Evolutionary conservation across 2,888 invertebrate species (phyloP).

Genomic region (Nemurella pictetii): DNA sequence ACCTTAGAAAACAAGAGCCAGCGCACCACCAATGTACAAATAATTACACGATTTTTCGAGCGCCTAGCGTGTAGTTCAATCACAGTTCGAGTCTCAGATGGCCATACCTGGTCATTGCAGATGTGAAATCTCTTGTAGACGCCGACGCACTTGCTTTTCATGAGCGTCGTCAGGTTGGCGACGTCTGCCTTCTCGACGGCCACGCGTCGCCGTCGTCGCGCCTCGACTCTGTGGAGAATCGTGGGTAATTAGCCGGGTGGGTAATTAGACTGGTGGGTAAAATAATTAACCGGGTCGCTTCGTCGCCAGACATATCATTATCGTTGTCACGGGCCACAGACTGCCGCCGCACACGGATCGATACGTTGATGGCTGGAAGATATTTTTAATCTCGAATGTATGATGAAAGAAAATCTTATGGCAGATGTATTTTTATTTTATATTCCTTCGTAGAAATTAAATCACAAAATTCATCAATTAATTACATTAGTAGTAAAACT

Average conservation of each 20-base stretch:
- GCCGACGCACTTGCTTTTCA: slow-evolving; percentile 66
- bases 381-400: not conserved
- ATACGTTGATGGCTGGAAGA: not conserved
- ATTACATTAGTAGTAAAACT: not conserved
- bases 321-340: not conserved
- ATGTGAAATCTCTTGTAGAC: slow-evolving; percentile 76
- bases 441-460: not conserved
- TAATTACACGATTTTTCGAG: too few species aligned
- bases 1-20: too few species aligned
- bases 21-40: too few species aligned
- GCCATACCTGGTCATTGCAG: slow-evolving; percentile 80
- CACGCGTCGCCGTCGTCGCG: slow-evolving; percentile 27
- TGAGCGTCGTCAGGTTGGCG: slow-evolving; percentile 33
- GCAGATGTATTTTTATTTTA: not conserved
- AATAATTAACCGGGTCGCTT: too few species aligned
- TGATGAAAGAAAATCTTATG: not conserved
- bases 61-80: too few species aligned
- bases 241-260: not conserved
- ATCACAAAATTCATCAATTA: not conserved
- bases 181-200: slow-evolving; percentile 22
- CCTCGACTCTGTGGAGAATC: slow-evolving; percentile 27
- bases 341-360: not conserved
- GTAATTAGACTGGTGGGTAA: not conserved
- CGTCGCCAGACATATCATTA: too few species aligned
- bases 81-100: too few species aligned